Percentiles rank a stretch among this genome's conserved stretches.
These are phyloP conservation scores for Dioctria rufipes DNA, from an alignment of 2,888 invertebrate species.

Conservation along the genomic window DNA sequence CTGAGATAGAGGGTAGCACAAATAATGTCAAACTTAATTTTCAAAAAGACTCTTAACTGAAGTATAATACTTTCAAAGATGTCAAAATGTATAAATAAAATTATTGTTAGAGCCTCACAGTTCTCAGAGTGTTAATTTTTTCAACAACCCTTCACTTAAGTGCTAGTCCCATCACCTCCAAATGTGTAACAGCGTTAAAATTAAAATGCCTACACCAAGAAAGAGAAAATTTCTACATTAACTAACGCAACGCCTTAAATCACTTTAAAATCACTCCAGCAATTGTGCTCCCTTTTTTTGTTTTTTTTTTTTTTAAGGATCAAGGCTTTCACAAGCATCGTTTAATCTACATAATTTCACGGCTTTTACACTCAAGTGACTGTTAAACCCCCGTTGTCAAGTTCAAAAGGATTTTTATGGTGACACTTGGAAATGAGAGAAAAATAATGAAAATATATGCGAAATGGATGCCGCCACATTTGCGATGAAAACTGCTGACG, in stretches of 20 bases:
- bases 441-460: conserved; percentile 49
- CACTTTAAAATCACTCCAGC: conserved; percentile 49
- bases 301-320: conserved; percentile 46
- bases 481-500: conserved; percentile 24
- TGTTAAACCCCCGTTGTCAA: conserved; percentile 50
- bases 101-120: no score
- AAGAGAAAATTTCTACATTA: conserved; percentile 1
- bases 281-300: conserved; percentile 46
- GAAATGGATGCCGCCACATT: conserved; percentile 34
- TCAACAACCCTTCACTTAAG: no score
- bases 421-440: conserved; percentile 47
- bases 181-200: no score
- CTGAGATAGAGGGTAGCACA: no score
- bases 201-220: no score
- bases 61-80: no score
- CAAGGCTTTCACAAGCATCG: conserved; percentile 22
- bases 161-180: no score
- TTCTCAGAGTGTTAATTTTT: no score
- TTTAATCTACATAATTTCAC: conserved; percentile 53
- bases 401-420: conserved; percentile 53
- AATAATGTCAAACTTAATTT: no score
- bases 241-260: conserved; percentile 40
- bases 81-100: no score
- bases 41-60: no score
- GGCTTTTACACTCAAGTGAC: conserved; percentile 53